Evolutionary conservation across 1,140 invertebrate species (phyloP), one percentile per base, ranked within the genome.

Genomic region (Daktulosphaira vitifoliae): DNA sequence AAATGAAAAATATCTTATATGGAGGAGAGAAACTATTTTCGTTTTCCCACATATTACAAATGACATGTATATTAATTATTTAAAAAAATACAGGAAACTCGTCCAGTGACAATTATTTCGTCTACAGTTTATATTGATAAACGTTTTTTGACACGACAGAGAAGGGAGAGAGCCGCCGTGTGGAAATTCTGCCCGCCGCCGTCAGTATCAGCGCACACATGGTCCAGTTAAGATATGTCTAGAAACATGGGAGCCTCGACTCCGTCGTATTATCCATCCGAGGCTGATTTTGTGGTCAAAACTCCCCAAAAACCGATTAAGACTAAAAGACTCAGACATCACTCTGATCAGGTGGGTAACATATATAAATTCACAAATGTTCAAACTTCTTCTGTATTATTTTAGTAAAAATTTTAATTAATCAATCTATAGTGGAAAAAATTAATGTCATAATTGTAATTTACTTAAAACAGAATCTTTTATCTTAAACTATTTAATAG

Each of bases 261-360:
- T 62, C 25, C 56, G n/a, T 46, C 56, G 13, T 62, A 62, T 15
- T 62, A 62, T 6, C 65, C 26, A 42, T 67, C 50, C 29, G 65
- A 39, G n/a, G 50, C 46, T 1, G 53, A 33, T 33, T 53, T 50
- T 9, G 66, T 51, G 13, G 59, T 38, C 22, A 68, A 54, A 56
- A 68, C 38, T 16, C 62, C 37, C 1, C 67, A 44, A 22, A 49
- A 22, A 64, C 26, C 42, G 20, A 16, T 9, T 9, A 7, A 13
- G 53, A 51, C 39, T 13, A 54, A 48, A 16, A 48, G 13, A 44
- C 50, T 8, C 20, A 22, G 20, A 42, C 42, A 20, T 67, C 80
- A n/a, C 74, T 81, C 70, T 74, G 75, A 52, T 69, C 56, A 62
- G 44, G 56, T 62, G 46, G 1, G 56, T 15, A n/a, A n/a, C n/a